phyloP scores from a whole-genome alignment of 1,140 invertebrate genomes.

The Drosophila melanica region DNA sequence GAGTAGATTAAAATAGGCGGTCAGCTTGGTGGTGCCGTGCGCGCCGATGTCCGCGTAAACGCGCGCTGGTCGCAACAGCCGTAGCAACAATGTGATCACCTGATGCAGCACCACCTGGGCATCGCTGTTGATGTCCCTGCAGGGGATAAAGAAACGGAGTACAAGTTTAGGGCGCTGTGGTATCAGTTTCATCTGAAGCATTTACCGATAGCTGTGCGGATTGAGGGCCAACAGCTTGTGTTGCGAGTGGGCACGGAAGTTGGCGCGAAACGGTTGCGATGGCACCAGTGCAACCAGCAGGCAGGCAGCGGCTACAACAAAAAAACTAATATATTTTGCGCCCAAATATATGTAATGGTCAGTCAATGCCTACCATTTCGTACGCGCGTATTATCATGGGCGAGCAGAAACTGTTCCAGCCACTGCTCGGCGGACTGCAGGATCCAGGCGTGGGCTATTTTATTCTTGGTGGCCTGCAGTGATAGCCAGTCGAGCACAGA shows the following conservation, averaged over 20 bases:
- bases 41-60: slow-evolving; percentile 93
- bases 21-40: slow-evolving; percentile 95
- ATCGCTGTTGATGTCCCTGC: slow-evolving; percentile 87
- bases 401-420: slow-evolving; percentile 95
- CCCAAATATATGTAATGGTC: neutral
- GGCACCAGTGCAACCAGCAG: slow-evolving; percentile 94
- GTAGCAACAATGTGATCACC: slow-evolving; percentile 91
- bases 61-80: slow-evolving; percentile 91
- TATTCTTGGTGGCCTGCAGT: slow-evolving; percentile 93
- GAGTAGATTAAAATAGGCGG: slow-evolving; percentile 95
- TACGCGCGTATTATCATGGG: slow-evolving; percentile 93
- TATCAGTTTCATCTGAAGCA: neutral
- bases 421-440: slow-evolving; percentile 93
- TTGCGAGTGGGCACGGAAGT: slow-evolving; percentile 87
- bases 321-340: neutral
- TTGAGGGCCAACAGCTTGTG: slow-evolving; percentile 76
- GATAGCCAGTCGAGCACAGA: slow-evolving; percentile 96
- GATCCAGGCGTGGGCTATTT: slow-evolving; percentile 94
- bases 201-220: slow-evolving; percentile 76
- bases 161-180: neutral
- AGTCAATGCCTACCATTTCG: slow-evolving; percentile 87
- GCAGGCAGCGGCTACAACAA: slow-evolving; percentile 90
- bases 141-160: neutral
- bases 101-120: slow-evolving; percentile 92
- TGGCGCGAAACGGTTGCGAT: slow-evolving; percentile 93